Evolutionary conservation across 2,113 vertebrate genomes (phyloP).

Genomic region (Scomber scombrus): DNA sequence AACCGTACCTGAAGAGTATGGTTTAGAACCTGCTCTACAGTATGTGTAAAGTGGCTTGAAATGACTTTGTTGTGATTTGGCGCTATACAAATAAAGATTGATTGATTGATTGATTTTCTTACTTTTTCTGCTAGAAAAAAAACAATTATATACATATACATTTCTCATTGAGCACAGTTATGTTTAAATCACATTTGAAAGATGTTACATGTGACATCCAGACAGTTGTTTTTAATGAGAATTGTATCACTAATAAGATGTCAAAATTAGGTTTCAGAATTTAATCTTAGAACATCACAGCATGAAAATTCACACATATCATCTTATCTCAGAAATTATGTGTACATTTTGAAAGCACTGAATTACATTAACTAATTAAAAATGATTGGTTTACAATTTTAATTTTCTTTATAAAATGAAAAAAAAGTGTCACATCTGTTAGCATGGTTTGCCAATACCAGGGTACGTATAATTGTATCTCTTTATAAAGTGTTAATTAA

Average conservation of each 20-base stretch:
- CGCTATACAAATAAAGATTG: no score
- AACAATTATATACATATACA: no score
- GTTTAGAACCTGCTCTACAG: no score
- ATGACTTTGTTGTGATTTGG: no score
- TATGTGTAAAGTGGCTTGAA: no score
- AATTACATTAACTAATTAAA: background rate
- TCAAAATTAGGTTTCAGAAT: no score
- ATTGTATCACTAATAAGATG: no score
- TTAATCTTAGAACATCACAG: no score
- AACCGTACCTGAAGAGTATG: no score
- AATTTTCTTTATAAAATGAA: background rate
- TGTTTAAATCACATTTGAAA: no score
- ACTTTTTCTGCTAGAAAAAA: background rate
- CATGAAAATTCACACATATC: no score
- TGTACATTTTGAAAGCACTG: background rate
- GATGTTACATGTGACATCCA: background rate
- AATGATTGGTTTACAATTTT: background rate
- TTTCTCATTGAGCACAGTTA: no score
- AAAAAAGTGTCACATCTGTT: slow-evolving; percentile 3
- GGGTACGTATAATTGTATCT: slow-evolving; percentile 15
- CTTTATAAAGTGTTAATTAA: slow-evolving; percentile 27
- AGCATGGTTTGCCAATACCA: background rate
- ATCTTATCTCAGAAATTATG: background rate
- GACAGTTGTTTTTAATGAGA: background rate
- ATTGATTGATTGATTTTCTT: background rate